Evolutionary conservation across 2,113 vertebrate species (phyloP), one percentile per base, ranked within the genome.

Genomic region (Crotalus tigris): DNA sequence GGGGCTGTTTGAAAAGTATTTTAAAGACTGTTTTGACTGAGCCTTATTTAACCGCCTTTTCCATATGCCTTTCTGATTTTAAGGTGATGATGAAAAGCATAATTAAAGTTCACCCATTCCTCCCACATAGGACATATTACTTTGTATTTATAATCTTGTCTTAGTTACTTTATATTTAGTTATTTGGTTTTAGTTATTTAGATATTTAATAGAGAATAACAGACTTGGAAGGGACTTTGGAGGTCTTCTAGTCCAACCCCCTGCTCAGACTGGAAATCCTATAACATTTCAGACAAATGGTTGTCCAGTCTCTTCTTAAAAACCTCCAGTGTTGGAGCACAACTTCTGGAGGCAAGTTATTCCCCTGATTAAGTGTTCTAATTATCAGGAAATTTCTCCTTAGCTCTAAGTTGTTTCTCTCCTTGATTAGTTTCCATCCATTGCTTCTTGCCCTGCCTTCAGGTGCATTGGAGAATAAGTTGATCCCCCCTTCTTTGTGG

Each of bases 11-110:
- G 87, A 94, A 58, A 93, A 88, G 90, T 91, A 94, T 87, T 87
- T 85, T 91, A 90, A 85, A 87, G 88, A 85, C 51, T 39, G 15
- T 55, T 75, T 69, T 95, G 44, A 12, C 96, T 91, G 91, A 39
- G 91, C 91, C 23, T 44, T 0, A 0, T 87, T 6, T 94, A 95
- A 92, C 33, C 26, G n/a, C 94, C 95, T n/a, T 29, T 96, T 94
- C 81, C 91, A 88, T 93, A 87, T 92, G 91, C 93, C 94, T 69
- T 90, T 92, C 46, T 64, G 94, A 94, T 90, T 93, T 13, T 93
- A 95, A 94, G 93, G 93, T 19, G 91, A 92, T 94, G 95, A 96
- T 95, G 90, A 11, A 94, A 85, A 89, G 21, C 53, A 29, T 75
- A 33, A 54, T 54, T 75, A 92, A 88, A n/a, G 19, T 55, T 24